Evolutionary conservation across 2,888 invertebrate genomes (phyloP).

Genomic region (Oscheius onirici): DNA sequence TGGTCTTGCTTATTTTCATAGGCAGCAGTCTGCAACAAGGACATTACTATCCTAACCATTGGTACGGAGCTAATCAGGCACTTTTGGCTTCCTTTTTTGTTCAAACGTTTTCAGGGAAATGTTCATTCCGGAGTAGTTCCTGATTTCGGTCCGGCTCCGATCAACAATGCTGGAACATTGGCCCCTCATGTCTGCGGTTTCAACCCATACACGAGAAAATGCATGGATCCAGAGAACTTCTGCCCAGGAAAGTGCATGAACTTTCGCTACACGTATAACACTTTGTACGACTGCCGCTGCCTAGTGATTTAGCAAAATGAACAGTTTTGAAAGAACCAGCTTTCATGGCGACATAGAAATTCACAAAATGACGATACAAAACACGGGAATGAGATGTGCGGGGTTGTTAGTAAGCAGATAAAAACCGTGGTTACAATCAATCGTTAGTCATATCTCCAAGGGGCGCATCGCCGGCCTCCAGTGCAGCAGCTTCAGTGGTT

Average conservation of each 20-base stretch:
- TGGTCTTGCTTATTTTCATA: background rate
- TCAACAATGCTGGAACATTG: slow-evolving; percentile 42
- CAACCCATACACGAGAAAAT: slow-evolving; percentile 60
- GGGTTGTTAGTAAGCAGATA: background rate
- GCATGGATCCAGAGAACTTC: slow-evolving; percentile 59
- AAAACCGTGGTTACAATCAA: background rate
- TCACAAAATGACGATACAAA: background rate
- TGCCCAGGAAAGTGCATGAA: slow-evolving; percentile 64
- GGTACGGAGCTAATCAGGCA: slow-evolving; percentile 61
- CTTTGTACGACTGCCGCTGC: slow-evolving; percentile 62
- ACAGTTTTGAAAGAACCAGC: slow-evolving; percentile 3
- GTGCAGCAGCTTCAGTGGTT: background rate
- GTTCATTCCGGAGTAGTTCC: slow-evolving; percentile 51
- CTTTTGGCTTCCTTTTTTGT: background rate
- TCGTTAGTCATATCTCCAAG: slow-evolving; percentile 27
- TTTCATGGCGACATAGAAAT: background rate
- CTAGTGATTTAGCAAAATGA: slow-evolving; percentile 15
- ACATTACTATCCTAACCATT: slow-evolving; percentile 56
- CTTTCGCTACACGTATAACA: slow-evolving; percentile 64
- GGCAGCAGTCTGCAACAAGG: slow-evolving; percentile 37
- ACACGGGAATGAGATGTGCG: background rate
- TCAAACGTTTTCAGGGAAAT: slow-evolving; percentile 43
- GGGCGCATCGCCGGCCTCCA: slow-evolving; percentile 5
- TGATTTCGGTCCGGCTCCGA: slow-evolving; percentile 43
- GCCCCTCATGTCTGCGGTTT: slow-evolving; percentile 63